A percentile compares a stretch with the other conserved stretches of the same genome.
These are phyloP conservation scores for Heterodera schachtii DNA, from an alignment of 1,140 invertebrate genomes.

Conservation along the genomic window DNA sequence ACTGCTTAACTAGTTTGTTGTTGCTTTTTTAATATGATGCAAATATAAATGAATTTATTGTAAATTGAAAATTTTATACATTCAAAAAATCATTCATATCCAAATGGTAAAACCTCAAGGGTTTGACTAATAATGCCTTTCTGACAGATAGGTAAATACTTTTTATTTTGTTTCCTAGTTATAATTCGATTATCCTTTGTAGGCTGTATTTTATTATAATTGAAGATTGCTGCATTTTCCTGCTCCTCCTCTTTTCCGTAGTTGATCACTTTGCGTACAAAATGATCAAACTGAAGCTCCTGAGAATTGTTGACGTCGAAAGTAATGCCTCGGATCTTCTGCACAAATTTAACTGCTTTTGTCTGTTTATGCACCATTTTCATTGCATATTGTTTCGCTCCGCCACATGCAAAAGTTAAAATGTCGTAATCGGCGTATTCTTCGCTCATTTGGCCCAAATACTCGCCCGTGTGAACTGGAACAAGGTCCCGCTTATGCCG, in stretches of 20 bases:
- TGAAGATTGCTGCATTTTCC: neutral
- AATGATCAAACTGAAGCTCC: neutral
- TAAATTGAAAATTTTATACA: too few species aligned
- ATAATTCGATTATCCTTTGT: neutral
- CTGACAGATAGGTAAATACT: neutral
- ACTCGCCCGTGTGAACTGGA: neutral
- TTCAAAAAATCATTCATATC: neutral
- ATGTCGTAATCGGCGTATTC: constrained; percentile 9
- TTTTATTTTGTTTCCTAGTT: neutral
- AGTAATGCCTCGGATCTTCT: neutral
- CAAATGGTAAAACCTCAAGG: neutral
- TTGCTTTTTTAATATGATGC: too few species aligned
- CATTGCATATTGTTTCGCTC: neutral
- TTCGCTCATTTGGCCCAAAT: constrained; percentile 8
- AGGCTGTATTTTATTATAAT: neutral
- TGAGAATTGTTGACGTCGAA: neutral
- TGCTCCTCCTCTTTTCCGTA: neutral
- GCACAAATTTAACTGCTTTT: neutral
- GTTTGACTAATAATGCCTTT: neutral
- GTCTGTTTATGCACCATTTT: constrained; percentile 4
- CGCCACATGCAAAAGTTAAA: neutral
- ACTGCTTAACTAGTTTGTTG: too few species aligned
- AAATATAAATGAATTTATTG: too few species aligned
- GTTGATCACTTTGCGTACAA: neutral
- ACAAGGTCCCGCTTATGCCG: neutral